Conservation (phyloP, 2,113 vertebrate genomes). For the Catharus minimus region DNA sequence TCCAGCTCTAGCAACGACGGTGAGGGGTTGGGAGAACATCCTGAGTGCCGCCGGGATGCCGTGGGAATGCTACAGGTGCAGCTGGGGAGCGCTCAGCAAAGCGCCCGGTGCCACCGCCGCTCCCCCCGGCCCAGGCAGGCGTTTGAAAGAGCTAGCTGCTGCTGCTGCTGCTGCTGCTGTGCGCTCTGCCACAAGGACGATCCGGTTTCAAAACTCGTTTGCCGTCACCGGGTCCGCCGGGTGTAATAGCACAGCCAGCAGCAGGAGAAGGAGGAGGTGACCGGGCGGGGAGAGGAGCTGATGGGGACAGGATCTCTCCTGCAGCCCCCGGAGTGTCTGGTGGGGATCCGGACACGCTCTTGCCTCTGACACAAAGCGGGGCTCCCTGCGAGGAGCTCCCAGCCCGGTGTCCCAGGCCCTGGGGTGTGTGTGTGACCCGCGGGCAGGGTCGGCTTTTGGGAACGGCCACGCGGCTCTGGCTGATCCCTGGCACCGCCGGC, state of each 20-base stretch:
- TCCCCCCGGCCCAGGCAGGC: background rate
- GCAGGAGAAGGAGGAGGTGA: background rate
- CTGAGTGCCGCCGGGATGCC: background rate
- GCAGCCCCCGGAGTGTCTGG: background rate
- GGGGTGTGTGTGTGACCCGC: fast-evolving
- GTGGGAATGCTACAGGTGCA: background rate
- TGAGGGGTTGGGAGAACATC: background rate
- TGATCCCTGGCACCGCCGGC: background rate
- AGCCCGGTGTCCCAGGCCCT: fast-evolving
- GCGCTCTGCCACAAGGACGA: background rate
- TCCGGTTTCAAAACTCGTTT: background rate
- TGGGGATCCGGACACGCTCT: background rate
- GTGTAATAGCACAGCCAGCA: background rate
- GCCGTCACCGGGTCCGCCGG: background rate
- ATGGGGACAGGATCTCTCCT: background rate
- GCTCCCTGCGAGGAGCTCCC: background rate
- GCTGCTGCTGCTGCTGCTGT: background rate
- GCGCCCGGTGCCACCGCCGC: fast-evolving
- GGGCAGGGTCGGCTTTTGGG: background rate
- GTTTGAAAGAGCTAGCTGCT: background rate
- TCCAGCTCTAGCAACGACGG: background rate
- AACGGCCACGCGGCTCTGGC: background rate
- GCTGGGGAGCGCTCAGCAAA: background rate
- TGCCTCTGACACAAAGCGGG: background rate
- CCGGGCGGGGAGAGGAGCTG: background rate